A percentile compares a stretch with the other conserved stretches of the same genome.
These are phyloP conservation scores for Podocnemis expansa DNA, from an alignment of 2,113 vertebrate species.

Conservation along the genomic window DNA sequence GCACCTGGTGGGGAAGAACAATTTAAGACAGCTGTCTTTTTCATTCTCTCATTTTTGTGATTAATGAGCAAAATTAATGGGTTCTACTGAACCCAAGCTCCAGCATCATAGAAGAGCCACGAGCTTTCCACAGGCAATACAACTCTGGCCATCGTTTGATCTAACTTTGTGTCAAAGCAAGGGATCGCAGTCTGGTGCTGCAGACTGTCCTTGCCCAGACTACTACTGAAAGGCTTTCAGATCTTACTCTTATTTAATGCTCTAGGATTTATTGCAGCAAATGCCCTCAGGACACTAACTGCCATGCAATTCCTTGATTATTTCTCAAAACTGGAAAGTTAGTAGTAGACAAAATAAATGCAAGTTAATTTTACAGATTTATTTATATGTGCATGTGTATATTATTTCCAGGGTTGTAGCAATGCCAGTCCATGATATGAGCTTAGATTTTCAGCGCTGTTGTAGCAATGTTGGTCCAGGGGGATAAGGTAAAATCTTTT, in stretches of 20 bases:
- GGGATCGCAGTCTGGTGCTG: background rate
- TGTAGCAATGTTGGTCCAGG: too few relatives aligned
- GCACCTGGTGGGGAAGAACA: too few relatives aligned
- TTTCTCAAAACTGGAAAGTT: too few relatives aligned
- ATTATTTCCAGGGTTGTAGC: background rate
- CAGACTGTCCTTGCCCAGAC: background rate
- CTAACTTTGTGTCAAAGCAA: constrained; percentile 16
- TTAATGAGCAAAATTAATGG: constrained; percentile 18
- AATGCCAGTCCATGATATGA: background rate
- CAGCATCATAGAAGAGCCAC: background rate
- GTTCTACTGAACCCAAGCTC: background rate
- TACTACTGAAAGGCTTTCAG: too few relatives aligned
- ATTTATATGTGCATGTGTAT: background rate
- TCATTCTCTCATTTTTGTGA: background rate
- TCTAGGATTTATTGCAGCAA: background rate
- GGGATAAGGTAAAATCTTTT: background rate
- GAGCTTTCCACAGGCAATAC: background rate
- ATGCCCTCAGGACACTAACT: background rate
- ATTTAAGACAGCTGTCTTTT: background rate
- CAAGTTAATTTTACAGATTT: too few relatives aligned
- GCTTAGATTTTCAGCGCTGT: too few relatives aligned
- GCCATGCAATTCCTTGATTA: background rate
- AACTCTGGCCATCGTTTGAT: background rate
- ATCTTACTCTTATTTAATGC: too few relatives aligned
- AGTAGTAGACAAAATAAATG: too few relatives aligned